phyloP scores from a whole-genome alignment of 2,888 invertebrate genomes.

The Smittia sp. region DNA sequence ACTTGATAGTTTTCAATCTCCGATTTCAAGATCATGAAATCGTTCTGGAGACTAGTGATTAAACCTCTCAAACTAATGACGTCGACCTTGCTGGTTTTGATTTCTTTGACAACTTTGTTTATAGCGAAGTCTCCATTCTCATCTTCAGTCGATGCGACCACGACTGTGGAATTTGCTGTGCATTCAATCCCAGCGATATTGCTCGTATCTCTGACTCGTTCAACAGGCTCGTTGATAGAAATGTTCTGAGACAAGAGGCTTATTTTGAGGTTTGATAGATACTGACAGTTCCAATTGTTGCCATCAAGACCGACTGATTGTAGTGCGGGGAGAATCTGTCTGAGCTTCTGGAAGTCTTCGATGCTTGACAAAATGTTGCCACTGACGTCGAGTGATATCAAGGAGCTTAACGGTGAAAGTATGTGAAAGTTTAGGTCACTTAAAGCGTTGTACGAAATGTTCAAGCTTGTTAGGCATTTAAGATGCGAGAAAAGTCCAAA shows the following conservation, averaged over 20 bases:
- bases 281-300: neutral
- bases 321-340: neutral
- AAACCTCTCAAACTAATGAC: too few relatives aligned
- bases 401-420: neutral
- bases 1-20: too few relatives aligned
- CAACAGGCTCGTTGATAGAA: too few relatives aligned
- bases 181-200: too few relatives aligned
- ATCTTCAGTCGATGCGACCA: too few relatives aligned
- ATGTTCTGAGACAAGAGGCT: neutral
- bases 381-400: neutral
- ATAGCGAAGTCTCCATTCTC: too few relatives aligned
- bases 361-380: neutral
- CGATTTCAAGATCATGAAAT: too few relatives aligned
- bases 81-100: too few relatives aligned
- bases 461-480: neutral
- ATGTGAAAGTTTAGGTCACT: neutral
- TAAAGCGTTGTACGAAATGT: neutral
- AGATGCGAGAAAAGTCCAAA: neutral
- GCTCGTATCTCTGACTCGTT: too few relatives aligned
- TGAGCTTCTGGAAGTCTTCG: neutral
- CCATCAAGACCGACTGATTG: neutral
- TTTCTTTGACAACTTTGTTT: too few relatives aligned
- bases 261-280: neutral
- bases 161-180: too few relatives aligned
- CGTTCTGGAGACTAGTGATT: too few relatives aligned